Evolutionary conservation across 1,140 invertebrate species (phyloP).

Genomic region (Ips nitidus): DNA sequence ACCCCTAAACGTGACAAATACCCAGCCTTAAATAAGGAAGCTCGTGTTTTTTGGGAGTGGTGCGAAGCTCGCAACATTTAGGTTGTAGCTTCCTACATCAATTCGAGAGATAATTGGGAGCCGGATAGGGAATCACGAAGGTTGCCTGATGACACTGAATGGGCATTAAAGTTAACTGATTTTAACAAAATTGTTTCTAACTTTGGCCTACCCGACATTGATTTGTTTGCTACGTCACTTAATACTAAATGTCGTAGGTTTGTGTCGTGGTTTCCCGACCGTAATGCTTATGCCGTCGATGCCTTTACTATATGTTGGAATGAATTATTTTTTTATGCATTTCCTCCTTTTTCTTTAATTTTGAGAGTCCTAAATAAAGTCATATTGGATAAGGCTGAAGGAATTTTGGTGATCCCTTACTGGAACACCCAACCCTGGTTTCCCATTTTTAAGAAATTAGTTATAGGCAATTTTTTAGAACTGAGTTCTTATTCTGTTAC

Average conservation of each 20-base stretch:
- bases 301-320: constrained; percentile 12
- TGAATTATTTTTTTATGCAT: constrained; percentile 8
- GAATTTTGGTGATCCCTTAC: constrained; percentile 20
- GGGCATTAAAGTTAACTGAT: background rate
- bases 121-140: constrained; percentile 41
- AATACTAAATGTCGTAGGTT: constrained; percentile 29
- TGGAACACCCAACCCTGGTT: background rate
- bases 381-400: constrained; percentile 24
- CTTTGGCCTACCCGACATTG: constrained; percentile 41
- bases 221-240: constrained; percentile 20
- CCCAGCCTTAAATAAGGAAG: background rate
- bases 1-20: no score
- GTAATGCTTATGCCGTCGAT: constrained; percentile 29
- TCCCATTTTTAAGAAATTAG: no score
- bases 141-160: constrained; percentile 1
- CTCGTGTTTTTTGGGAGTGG: constrained; percentile 40
- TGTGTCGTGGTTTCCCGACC: constrained; percentile 39
- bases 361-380: constrained; percentile 38
- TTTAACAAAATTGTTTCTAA: constrained; percentile 28
- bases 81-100: constrained; percentile 40
- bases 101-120: constrained; percentile 38
- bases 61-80: constrained; percentile 43
- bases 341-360: constrained; percentile 38
- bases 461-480: no score
- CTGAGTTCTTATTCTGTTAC: no score